Conservation (phyloP, 2,888 invertebrate genomes). For the Rotaria socialis region DNA sequence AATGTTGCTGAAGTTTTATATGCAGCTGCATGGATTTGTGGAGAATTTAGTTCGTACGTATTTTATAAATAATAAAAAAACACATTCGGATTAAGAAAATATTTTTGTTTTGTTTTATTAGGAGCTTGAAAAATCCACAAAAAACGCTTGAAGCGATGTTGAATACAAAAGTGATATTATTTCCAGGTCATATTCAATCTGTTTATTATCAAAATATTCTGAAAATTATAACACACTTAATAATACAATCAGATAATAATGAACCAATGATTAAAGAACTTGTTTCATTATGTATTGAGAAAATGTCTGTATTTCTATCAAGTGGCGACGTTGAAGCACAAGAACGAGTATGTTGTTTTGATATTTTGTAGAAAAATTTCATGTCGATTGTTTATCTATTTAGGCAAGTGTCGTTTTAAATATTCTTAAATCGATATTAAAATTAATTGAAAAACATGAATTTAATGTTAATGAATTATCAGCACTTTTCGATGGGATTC, state of each 20-base stretch:
- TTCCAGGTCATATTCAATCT: slow-evolving; percentile 88
- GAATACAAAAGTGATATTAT: slow-evolving; percentile 68
- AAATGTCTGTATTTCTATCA: slow-evolving; percentile 77
- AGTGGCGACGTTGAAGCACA: slow-evolving; percentile 95
- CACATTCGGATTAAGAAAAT: slow-evolving; percentile 61
- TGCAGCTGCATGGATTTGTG: slow-evolving; percentile 96
- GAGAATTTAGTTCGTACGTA: slow-evolving; percentile 71
- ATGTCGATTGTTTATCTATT: slow-evolving; percentile 51
- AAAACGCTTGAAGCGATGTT: slow-evolving; percentile 74
- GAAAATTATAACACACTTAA: slow-evolving; percentile 68
- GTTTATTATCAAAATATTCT: slow-evolving; percentile 92
- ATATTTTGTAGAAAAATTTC: background rate
- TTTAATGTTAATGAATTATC: slow-evolving; percentile 49
- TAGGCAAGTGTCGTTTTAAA: background rate
- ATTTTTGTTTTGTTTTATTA: slow-evolving; percentile 48
- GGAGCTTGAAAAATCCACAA: slow-evolving; percentile 70
- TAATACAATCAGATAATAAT: slow-evolving; percentile 52
- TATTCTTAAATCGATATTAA: background rate
- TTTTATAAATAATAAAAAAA: background rate
- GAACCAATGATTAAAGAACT: slow-evolving; percentile 53
- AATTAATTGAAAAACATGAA: slow-evolving; percentile 5
- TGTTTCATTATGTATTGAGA: slow-evolving; percentile 64
- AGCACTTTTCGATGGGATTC: slow-evolving; percentile 79
- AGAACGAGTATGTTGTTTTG: slow-evolving; percentile 67
- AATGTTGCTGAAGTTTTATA: slow-evolving; percentile 74